A percentile compares a stretch with the other conserved stretches of the same genome.
These are phyloP conservation scores for Hyposmocoma kahamanoa DNA, from an alignment of 1,140 invertebrate species.

Conservation along the genomic window DNA sequence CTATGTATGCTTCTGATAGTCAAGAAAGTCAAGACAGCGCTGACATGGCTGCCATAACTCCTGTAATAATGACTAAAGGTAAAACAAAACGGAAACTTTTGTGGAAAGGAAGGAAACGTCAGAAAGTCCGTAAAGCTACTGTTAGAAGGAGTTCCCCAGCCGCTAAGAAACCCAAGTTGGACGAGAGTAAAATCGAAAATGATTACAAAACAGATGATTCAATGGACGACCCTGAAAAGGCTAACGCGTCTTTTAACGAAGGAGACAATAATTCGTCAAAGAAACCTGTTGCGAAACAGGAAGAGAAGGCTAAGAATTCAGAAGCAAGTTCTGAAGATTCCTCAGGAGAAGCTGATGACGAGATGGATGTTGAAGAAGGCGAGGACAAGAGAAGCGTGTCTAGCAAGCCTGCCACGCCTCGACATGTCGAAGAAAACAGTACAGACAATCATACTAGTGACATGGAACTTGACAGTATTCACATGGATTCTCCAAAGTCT, in stretches of 20 bases:
- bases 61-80: conserved; percentile 35
- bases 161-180: conserved; percentile 45
- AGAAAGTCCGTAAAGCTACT: conserved; percentile 30
- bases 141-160: conserved; percentile 30
- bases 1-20: conserved; percentile 53
- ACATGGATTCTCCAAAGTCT: conserved; percentile 65
- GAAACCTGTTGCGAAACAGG: conserved; percentile 37
- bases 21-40: conserved; percentile 62
- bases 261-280: conserved; percentile 18
- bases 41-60: conserved; percentile 34
- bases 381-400: conserved; percentile 49
- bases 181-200: conserved; percentile 24
- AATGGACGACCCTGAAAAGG: conserved; percentile 28
- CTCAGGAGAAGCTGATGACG: conserved; percentile 76
- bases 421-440: conserved; percentile 49
- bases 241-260: conserved; percentile 22
- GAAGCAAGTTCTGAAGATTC: conserved; percentile 75
- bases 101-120: conserved; percentile 46
- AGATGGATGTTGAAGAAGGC: conserved; percentile 77
- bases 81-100: conserved; percentile 63
- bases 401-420: conserved; percentile 47
- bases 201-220: conserved; percentile 45
- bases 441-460: conserved; percentile 63
- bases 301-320: conserved; percentile 73
- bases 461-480: conserved; percentile 68